These are phyloP conservation scores for Rhadinocentrus ornatus DNA, from an alignment of 2,797 vertebrate species.

Conservation along the genomic window DNA sequence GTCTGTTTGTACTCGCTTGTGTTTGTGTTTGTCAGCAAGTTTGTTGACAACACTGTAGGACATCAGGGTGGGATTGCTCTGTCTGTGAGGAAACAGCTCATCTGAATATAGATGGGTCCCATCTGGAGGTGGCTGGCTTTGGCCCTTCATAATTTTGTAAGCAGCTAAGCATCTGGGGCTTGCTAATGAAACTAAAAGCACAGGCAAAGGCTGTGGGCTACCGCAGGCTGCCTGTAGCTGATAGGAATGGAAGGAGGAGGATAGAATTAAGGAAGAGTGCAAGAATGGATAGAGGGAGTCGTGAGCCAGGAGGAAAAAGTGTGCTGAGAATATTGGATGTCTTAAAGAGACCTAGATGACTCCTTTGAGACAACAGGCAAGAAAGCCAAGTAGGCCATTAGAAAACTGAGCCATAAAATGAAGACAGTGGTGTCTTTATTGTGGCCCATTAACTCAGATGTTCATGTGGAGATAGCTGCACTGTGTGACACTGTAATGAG, in stretches of 20 bases:
- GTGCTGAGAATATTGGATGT: constrained; percentile 75
- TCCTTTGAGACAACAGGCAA: constrained; percentile 75
- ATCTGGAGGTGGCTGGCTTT: constrained; percentile 85
- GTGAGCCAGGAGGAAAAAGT: constrained; percentile 68
- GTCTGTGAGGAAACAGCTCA: constrained; percentile 85
- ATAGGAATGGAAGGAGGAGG: constrained; percentile 46
- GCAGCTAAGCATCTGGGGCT: constrained; percentile 85
- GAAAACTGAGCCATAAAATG: constrained; percentile 81
- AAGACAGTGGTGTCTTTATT: constrained; percentile 81
- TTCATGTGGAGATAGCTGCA: constrained; percentile 74
- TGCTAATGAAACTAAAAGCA: constrained; percentile 85
- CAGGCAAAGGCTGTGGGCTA: constrained; percentile 70
- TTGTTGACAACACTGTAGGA: constrained; percentile 80
- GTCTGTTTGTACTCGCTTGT: constrained; percentile 73
- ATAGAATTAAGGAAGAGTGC: constrained; percentile 28
- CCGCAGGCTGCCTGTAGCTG: constrained; percentile 68
- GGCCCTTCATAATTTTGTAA: constrained; percentile 84
- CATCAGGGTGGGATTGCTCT: constrained; percentile 81
- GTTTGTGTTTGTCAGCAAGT: constrained; percentile 80
- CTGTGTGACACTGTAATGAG: constrained; percentile 77
- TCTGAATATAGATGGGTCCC: constrained; percentile 88
- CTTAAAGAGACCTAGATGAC: constrained; percentile 79
- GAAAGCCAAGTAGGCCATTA: constrained; percentile 83
- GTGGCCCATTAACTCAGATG: constrained; percentile 80
- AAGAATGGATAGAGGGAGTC: constrained; percentile 66